phyloP scores from a whole-genome alignment of 2,888 invertebrate species.

The Pristionchus entomophagus region DNA sequence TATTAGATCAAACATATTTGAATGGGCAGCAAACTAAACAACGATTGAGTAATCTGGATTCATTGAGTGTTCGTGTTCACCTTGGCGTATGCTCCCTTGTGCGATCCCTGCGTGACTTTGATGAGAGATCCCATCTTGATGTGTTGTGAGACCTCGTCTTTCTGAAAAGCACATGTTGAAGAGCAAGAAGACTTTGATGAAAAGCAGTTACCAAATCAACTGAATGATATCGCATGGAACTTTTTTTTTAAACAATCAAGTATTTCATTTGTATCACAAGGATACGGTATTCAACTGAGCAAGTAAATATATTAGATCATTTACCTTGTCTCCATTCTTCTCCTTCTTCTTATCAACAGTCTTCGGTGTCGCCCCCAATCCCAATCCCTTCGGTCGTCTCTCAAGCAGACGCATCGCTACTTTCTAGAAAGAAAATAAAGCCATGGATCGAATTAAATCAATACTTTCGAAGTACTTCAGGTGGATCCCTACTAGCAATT shows the following conservation, averaged over 20 bases:
- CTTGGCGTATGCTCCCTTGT: constrained; percentile 59
- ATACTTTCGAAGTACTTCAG: no score
- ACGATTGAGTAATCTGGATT: no score
- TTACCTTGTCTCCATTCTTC: constrained; percentile 46
- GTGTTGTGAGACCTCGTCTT: constrained; percentile 49
- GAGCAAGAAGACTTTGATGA: no score
- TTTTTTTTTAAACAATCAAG: no score
- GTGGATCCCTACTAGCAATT: no score
- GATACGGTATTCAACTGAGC: no score
- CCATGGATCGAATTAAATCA: no score
- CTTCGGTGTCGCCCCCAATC: constrained; percentile 87
- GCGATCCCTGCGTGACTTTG: constrained; percentile 56
- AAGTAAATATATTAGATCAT: not conserved
- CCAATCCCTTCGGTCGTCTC: constrained; percentile 91
- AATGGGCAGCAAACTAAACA: no score
- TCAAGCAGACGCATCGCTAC: constrained; percentile 81
- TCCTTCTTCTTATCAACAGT: constrained; percentile 48
- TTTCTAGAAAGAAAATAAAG: no score
- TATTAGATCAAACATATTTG: no score
- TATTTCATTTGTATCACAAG: no score
- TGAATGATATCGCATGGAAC: not conserved
- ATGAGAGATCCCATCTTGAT: constrained; percentile 54
- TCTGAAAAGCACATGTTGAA: not conserved
- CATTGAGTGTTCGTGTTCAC: constrained; percentile 8
- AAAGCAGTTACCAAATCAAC: not conserved